Percentiles rank a stretch among this genome's conserved stretches.
Conservation (phyloP, 2,113 vertebrate genomes). For the Leuciscus idus region DNA sequence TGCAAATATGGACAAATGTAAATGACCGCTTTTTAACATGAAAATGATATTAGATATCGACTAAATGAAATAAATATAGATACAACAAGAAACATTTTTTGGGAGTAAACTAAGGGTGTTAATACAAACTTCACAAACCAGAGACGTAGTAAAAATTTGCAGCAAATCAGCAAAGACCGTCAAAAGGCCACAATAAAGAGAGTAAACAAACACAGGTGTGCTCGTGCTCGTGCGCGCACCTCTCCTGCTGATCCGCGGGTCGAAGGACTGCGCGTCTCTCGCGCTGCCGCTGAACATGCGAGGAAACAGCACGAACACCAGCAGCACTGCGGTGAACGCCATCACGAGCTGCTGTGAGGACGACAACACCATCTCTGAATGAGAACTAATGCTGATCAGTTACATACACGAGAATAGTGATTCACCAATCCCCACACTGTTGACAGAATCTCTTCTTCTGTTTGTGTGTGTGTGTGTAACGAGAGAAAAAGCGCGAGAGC, state of each 20-base stretch:
- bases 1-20: no score
- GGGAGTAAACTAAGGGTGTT: neutral
- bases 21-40: neutral
- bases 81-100: neutral
- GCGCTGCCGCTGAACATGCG: slow-evolving; percentile 34
- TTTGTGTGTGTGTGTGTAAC: neutral
- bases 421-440: neutral
- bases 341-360: slow-evolving; percentile 47
- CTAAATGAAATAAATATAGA: neutral
- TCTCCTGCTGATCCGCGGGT: slow-evolving; percentile 20
- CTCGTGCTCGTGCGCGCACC: neutral
- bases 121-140: neutral
- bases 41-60: neutral
- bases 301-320: slow-evolving; percentile 39
- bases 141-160: neutral
- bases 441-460: neutral
- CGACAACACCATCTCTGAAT: slow-evolving; percentile 32
- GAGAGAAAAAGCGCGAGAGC: neutral
- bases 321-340: slow-evolving; percentile 43
- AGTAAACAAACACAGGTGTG: neutral
- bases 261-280: slow-evolving; percentile 2
- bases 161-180: neutral
- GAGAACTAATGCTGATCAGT: neutral
- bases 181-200: neutral
- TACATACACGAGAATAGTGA: neutral